These are phyloP conservation scores for Aleiodes alternator DNA, from an alignment of 2,888 invertebrate genomes.

Conservation along the genomic window DNA sequence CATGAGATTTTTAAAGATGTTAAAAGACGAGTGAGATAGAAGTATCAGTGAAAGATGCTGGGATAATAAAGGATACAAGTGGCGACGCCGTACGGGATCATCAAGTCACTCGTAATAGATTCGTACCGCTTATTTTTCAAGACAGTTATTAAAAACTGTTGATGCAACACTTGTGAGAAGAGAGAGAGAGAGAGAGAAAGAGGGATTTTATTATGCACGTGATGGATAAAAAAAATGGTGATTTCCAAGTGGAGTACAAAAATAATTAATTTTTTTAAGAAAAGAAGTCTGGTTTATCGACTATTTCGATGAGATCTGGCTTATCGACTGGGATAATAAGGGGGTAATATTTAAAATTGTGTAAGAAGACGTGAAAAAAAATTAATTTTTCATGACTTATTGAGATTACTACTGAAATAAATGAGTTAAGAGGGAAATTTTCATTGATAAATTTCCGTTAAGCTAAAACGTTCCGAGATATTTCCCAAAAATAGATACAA, in stretches of 20 bases:
- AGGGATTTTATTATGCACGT: background rate
- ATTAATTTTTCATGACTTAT: too few relatives aligned
- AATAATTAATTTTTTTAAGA: background rate
- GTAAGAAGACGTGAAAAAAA: too few relatives aligned
- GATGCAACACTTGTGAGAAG: constrained; percentile 35
- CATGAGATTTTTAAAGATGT: background rate
- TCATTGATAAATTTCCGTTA: too few relatives aligned
- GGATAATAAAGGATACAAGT: constrained; percentile 21
- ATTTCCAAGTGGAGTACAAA: background rate
- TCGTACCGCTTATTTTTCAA: constrained; percentile 57
- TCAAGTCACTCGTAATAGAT: constrained; percentile 57
- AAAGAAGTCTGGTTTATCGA: constrained; percentile 13
- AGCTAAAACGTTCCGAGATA: too few relatives aligned
- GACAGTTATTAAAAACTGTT: constrained; percentile 60
- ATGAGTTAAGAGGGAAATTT: too few relatives aligned
- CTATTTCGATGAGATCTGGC: background rate
- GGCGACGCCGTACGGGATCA: constrained; percentile 50
- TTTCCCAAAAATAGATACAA: too few relatives aligned
- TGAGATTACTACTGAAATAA: too few relatives aligned
- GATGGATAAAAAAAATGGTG: constrained; percentile 25
- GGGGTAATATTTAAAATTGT: too few relatives aligned
- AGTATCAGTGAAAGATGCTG: constrained; percentile 51
- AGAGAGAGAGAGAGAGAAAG: too few relatives aligned
- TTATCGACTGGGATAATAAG: constrained; percentile 27
- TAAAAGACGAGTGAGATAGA: constrained; percentile 44